These are phyloP conservation scores for Cryptomyrus ogoouensis DNA, from an alignment of 2,113 vertebrate genomes.

Conservation along the genomic window DNA sequence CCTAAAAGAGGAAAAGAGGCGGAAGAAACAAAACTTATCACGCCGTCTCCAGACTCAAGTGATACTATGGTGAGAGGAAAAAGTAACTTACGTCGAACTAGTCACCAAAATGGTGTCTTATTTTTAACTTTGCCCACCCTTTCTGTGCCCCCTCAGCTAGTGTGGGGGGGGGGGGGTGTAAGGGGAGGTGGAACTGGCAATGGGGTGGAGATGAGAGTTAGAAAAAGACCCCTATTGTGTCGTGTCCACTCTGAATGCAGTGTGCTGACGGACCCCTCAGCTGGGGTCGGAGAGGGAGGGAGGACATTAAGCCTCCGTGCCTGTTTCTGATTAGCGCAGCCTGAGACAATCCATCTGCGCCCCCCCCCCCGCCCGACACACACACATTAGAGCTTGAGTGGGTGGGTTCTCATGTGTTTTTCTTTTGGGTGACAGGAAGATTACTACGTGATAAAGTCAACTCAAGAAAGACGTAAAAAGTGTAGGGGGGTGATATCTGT, in stretches of 20 bases:
- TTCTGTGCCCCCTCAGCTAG: not conserved
- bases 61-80: not conserved
- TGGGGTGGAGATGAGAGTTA: conserved; percentile 13
- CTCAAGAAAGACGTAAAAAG: not conserved
- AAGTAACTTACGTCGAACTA: not conserved
- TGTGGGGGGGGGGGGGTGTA: not conserved
- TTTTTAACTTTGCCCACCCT: not conserved
- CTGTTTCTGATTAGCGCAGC: conserved; percentile 49
- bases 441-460: not conserved
- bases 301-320: conserved; percentile 15
- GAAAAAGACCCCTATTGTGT: conserved; percentile 52
- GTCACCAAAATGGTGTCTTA: not conserved
- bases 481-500: not conserved
- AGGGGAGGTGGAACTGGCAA: conserved; percentile 15
- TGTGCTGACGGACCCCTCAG: conserved; percentile 32
- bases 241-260: conserved; percentile 46
- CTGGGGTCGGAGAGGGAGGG: conserved; percentile 26
- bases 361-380: not conserved
- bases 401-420: not conserved
- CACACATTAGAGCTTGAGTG: not conserved
- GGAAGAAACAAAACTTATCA: conserved; percentile 6
- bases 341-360: not conserved
- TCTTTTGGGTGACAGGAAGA: not conserved
- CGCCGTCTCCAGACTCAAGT: not conserved
- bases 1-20: conserved; percentile 55